phyloP scores from a whole-genome alignment of 2,888 invertebrate genomes.

The Amphipoea lucens region DNA sequence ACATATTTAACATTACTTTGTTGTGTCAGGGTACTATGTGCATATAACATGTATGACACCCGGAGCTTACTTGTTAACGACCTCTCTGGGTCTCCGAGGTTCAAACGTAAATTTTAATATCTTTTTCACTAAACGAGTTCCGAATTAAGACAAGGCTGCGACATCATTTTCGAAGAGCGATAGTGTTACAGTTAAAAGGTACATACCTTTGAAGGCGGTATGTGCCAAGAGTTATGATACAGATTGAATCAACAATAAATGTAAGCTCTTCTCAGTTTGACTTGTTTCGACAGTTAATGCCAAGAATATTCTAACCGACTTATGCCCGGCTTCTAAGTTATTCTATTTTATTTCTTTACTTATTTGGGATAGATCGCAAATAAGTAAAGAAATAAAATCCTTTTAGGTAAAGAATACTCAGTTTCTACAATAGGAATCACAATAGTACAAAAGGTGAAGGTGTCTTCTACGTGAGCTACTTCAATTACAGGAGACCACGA shows the following conservation, averaged over 20 bases:
- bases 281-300: background rate
- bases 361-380: background rate
- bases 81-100: background rate
- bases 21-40: background rate
- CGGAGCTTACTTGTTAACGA: conserved; percentile 21
- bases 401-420: background rate
- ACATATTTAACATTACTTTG: background rate
- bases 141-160: conserved; percentile 27
- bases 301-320: background rate
- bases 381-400: too few relatives aligned
- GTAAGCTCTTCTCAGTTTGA: background rate
- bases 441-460: background rate
- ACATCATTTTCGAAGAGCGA: conserved; percentile 14
- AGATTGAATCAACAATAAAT: too few relatives aligned
- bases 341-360: background rate
- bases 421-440: background rate
- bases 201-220: background rate
- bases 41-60: conserved; percentile 11
- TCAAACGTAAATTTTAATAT: conserved; percentile 12
- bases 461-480: background rate
- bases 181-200: conserved; percentile 2
- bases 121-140: conserved; percentile 13
- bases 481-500: background rate
- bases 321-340: background rate
- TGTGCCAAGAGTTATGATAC: background rate